phyloP scores from a whole-genome alignment of 2,888 invertebrate genomes.

The Cheilosia scutellata region DNA sequence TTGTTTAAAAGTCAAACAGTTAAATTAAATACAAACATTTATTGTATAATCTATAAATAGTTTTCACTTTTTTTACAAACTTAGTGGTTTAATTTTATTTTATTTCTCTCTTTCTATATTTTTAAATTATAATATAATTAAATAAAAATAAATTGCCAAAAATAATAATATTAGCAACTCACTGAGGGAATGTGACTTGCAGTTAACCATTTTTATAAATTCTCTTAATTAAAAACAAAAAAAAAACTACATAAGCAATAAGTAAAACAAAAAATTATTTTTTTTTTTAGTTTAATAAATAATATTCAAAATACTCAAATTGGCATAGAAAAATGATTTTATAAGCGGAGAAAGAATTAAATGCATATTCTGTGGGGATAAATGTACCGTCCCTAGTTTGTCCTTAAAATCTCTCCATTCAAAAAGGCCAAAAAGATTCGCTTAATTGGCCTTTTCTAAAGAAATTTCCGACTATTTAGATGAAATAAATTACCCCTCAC shows the following conservation, averaged over 20 bases:
- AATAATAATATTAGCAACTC: conserved; percentile 14
- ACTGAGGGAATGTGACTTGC: conserved; percentile 8
- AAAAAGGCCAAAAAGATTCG: conserved; percentile 64
- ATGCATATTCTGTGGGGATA: conserved; percentile 25
- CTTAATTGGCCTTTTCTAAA: conserved; percentile 71
- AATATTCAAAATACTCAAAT: conserved; percentile 64
- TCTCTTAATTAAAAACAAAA: conserved; percentile 35
- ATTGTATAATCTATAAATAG: conserved; percentile 70
- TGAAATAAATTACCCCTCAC: neutral
- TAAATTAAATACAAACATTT: conserved; percentile 68
- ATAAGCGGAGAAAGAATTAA: conserved; percentile 57
- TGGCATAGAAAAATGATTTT: conserved; percentile 54
- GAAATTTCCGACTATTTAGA: neutral
- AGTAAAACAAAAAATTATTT: conserved; percentile 28
- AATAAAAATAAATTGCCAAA: conserved; percentile 36
- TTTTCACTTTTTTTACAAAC: conserved; percentile 69
- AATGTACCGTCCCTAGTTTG: neutral
- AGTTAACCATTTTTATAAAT: conserved; percentile 28
- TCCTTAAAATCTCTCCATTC: conserved; percentile 24
- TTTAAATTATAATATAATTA: conserved; percentile 37
- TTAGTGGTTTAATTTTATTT: conserved; percentile 56
- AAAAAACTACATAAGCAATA: conserved; percentile 33
- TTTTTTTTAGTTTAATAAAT: conserved; percentile 57
- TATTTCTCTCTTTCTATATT: conserved; percentile 9
- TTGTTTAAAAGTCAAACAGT: conserved; percentile 65